Base-by-base conservation (phyloP, 2,113 vertebrate species). In the Ahaetulla prasina region DNA sequence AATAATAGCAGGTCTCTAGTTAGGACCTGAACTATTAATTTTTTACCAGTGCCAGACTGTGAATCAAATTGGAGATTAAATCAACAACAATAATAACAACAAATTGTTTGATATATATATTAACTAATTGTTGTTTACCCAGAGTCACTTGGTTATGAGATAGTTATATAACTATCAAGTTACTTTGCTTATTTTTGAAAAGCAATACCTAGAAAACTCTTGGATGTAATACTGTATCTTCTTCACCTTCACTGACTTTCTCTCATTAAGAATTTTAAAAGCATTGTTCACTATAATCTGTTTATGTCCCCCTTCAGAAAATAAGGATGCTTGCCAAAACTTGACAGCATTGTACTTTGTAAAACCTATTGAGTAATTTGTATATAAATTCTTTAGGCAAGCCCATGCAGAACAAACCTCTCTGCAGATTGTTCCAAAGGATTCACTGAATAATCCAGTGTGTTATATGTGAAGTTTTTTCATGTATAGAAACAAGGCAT, bases 311-410 rank as follows among this genome's bases (percentile, higher is more conserved):
- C 89, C 57, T 93, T 96, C 16, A 88, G 6, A 9, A 55, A 87
- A 53, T 86, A 84, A 91, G 50, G n/a, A 74, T 43, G 3, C 43
- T 94, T 91, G 92, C 80, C 18, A 87, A 80, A 43, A 30, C 89
- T 88, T 95, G 90, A 94, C 93, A 95, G 91, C 8, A 49, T 9
- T 94, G 68, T 90, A 91, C 52, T 94, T 92, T 91, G 25, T 91
- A 91, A 0, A 35, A 4, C 54, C 88, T 88, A 20, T n/a, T 60
- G 63, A 55, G 90, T 92, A 88, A 91, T 60, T 94, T 93, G 49
- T 85, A 45, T 87, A 90, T 85, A 47, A 89, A 92, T 95, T 94
- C 50, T 18, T 47, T 52, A 49, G 0, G 2, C 12, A 93, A 85
- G 93, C 88, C 22, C 47, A 93, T 91, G 91, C 22, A 55, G 89